Conservation (phyloP, 2,888 invertebrate species). For the Blera fallax region DNA sequence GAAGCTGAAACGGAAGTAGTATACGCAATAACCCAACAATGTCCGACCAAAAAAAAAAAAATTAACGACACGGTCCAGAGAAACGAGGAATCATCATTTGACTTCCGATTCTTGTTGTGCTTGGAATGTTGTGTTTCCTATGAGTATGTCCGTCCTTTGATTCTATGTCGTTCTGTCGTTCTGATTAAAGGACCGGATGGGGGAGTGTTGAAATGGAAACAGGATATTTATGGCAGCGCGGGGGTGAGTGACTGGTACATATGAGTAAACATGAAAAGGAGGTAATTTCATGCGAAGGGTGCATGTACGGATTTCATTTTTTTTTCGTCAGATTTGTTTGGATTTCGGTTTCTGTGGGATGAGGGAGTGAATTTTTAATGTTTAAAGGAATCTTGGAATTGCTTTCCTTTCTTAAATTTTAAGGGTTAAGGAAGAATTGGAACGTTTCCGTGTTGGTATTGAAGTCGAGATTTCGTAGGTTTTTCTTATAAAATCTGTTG, state of each 20-base stretch:
- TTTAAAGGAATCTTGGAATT: background rate
- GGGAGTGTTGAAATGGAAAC: constrained; percentile 64
- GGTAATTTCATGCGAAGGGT: constrained; percentile 22
- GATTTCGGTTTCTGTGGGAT: background rate
- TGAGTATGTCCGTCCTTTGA: constrained; percentile 53
- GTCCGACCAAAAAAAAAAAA: constrained; percentile 18
- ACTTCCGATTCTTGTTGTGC: constrained; percentile 72
- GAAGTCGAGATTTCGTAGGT: background rate
- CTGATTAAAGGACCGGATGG: constrained; percentile 71
- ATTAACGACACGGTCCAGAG: constrained; percentile 10
- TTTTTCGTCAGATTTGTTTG: constrained; percentile 20
- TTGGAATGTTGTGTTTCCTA: constrained; percentile 35
- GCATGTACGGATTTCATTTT: background rate
- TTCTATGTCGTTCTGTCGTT: constrained; percentile 47
- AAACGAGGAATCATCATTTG: constrained; percentile 42
- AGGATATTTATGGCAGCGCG: constrained; percentile 55
- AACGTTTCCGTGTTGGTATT: no score
- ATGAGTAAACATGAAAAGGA: constrained; percentile 25
- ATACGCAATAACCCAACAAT: constrained; percentile 46
- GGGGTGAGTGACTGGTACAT: constrained; percentile 6
- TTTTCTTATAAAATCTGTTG: no score
- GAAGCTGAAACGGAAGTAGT: constrained; percentile 41
- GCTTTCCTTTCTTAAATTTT: background rate
- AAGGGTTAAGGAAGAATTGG: background rate
- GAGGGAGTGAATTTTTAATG: constrained; percentile 21